Base-by-base conservation (phyloP, 2,113 vertebrate species). In the Riparia riparia region DNA sequence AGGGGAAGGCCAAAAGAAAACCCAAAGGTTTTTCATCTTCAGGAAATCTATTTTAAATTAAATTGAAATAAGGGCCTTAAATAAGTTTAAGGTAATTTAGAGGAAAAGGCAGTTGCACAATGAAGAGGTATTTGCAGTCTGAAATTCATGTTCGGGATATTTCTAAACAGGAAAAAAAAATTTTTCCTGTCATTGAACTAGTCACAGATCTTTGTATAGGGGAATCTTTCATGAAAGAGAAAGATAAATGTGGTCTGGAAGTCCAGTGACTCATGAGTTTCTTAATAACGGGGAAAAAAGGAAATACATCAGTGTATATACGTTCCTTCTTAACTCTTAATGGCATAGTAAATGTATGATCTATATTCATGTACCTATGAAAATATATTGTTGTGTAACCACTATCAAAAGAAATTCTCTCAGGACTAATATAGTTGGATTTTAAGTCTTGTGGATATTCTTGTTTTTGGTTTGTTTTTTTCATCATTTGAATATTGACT, bases 31-130 rank as follows among this genome's bases (percentile, higher is more conserved):
- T 82, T 93, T 82, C 29, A 85, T 53, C 37, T 93, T 77, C 58
- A 41, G 86, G 79, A 95, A 93, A 90, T 63, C 63, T 83, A 63
- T 90, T 97, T 77, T 86, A 79, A 86, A 61, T 86, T 17, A 90
- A 69, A 92, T 39, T 65, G 37, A 77, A 90, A 88, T 80, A 50
- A 85, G 88, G 10, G 2, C 42, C 56, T 66, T 54, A 73, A 84
- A 57, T 70, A 79, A 81, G n/a, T 45, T 86, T 72, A 80, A 63
- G 1, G 0, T 86, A 80, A 70, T 61, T 39, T 14, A 70, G 29
- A 73, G 44, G 37, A 41, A 90, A 61, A 88, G 29, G n/a, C 17
- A n/a, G 47, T 70, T 86, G 63, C 54, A 88, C 79, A 90, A 90
- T 57, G n/a, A 82, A 79, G 80, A 78, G 37, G 17, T 44, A 81